These are phyloP conservation scores for Ecliptopera silaceata DNA, from an alignment of 2,888 invertebrate species.

Conservation along the genomic window DNA sequence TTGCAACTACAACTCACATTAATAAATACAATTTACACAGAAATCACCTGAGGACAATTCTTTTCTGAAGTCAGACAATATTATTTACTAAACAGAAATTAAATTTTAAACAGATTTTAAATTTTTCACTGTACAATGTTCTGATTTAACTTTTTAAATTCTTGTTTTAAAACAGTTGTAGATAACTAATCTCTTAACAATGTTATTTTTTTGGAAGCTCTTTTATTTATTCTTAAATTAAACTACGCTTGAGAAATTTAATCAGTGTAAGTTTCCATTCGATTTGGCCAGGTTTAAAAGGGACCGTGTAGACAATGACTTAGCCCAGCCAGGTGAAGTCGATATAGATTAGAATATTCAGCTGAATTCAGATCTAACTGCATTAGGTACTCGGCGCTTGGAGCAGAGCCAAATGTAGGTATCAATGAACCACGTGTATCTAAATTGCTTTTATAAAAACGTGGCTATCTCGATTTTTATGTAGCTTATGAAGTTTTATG, in stretches of 20 bases:
- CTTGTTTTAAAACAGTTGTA: no score
- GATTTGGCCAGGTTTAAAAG: neutral
- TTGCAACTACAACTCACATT: no score
- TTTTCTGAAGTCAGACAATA: no score
- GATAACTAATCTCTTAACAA: no score
- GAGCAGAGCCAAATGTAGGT: conserved; percentile 1
- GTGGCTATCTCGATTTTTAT: neutral
- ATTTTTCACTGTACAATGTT: no score
- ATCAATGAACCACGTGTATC: neutral
- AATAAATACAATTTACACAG: no score
- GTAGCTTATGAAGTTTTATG: no score
- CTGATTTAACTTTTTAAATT: no score
- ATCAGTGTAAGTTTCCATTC: neutral
- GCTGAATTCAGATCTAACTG: neutral
- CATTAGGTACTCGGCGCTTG: neutral
- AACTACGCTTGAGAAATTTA: neutral
- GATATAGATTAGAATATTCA: neutral
- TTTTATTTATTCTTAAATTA: neutral
- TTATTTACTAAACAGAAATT: no score
- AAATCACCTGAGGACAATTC: no score
- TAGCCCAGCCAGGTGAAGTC: neutral
- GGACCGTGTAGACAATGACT: neutral
- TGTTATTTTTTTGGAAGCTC: no score
- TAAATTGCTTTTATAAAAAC: neutral
- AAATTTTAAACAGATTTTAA: no score